phyloP scores from a whole-genome alignment of 2,888 invertebrate species.

The Icerya purchasi region DNA sequence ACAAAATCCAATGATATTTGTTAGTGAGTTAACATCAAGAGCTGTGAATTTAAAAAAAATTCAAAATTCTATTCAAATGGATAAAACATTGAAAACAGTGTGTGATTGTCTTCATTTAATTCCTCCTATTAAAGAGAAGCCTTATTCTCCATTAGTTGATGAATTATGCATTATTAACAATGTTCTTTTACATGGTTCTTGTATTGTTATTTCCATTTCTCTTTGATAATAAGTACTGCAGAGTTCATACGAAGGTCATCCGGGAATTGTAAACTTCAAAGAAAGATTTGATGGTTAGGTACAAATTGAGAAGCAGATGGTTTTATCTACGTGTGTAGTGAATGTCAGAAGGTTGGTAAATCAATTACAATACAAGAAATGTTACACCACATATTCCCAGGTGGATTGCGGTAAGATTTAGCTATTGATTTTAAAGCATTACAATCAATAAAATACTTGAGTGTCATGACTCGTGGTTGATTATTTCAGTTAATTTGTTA shows the following conservation, averaged over 20 bases:
- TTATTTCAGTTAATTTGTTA: slow-evolving; percentile 1
- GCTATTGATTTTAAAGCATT: too few species aligned
- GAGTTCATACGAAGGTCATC: slow-evolving; percentile 12
- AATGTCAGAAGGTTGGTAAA: too few species aligned
- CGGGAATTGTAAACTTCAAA: slow-evolving; percentile 7
- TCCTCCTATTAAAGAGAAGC: neutral
- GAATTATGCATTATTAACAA: neutral
- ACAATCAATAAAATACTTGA: too few species aligned
- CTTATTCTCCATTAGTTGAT: neutral
- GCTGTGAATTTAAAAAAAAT: neutral
- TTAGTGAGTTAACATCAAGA: neutral
- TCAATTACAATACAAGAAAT: neutral
- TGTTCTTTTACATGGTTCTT: neutral
- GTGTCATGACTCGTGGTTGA: slow-evolving; percentile 5
- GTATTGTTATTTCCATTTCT: slow-evolving; percentile 1
- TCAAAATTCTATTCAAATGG: neutral
- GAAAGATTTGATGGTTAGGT: slow-evolving; percentile 10
- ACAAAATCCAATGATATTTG: neutral
- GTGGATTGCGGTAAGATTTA: slow-evolving; percentile 4
- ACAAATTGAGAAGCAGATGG: slow-evolving; percentile 3
- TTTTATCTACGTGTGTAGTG: neutral
- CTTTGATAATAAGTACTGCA: neutral
- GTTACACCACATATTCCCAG: neutral
- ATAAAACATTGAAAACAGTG: neutral
- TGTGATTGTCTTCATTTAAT: neutral